Evolutionary conservation across 2,113 vertebrate species (phyloP).

Genomic region (Piprites chloris): DNA sequence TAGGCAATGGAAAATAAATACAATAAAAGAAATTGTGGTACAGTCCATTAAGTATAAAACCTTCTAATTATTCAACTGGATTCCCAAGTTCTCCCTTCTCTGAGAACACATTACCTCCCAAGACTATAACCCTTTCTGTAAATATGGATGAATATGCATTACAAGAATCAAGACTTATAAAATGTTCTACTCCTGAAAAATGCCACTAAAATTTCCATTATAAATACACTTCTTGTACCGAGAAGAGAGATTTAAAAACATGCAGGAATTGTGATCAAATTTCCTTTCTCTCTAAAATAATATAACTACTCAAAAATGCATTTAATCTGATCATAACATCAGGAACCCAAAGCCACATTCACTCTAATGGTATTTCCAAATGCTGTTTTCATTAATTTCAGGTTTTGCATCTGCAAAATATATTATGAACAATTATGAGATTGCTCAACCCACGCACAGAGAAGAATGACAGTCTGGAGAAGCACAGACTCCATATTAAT

Average conservation of each 20-base stretch:
- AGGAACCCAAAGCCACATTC: background rate
- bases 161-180: background rate
- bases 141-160: background rate
- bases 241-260: background rate
- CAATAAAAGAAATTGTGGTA: background rate
- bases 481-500: background rate
- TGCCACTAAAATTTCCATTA: background rate
- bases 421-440: background rate
- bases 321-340: background rate
- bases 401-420: background rate
- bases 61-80: background rate
- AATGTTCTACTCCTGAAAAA: background rate
- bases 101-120: background rate
- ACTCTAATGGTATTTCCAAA: background rate
- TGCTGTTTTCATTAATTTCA: background rate
- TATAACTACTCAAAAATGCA: background rate
- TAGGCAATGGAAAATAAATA: background rate
- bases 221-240: background rate
- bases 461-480: background rate
- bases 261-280: background rate
- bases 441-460: accelerated
- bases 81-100: background rate
- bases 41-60: background rate
- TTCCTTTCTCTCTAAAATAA: background rate
- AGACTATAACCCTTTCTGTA: background rate